Base-by-base conservation (phyloP, 64 coral and sea anemone species). In the Stichodactyla helianthus region DNA sequence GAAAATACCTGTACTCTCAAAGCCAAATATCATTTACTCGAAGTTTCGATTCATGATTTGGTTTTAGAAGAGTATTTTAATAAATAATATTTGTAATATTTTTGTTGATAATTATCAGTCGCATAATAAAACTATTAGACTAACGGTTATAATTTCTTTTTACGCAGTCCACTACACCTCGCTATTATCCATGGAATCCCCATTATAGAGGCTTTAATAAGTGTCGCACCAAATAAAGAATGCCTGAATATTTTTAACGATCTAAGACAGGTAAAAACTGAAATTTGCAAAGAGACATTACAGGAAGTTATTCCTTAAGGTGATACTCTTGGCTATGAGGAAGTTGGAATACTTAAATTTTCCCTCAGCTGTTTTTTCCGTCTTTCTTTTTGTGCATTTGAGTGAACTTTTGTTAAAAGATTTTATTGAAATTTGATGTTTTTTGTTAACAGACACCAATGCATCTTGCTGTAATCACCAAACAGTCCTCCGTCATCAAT, bases 221-320 rank as follows among this genome's bases (percentile, higher is more conserved):
- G 19, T 50, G 57, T 97, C 31, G 91, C 88, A 51, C 94, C 91
- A 10, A 89, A 54, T 20, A 85, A 28, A 58, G 85, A 93, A 88
- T 92, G 79, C 55, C 70, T 97, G 18, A 90, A 97, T 58, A 90
- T 90, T 53, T 90, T 70, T 81, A 97, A 97, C 80, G 20, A 90
- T 14, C 56, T 97, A 12, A 79, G 84, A 90, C 94, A 97, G 91
- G 94, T 97, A 91, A 74, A 25, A 0, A 74, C 19, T 16, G 6
- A 10, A 6, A 27, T 18, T 23, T 17, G 14, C 18, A 60, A 60
- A 60, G 14, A 60, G 18, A 68, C 9, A 22, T 23, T 22, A 68
- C 68, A 74, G 68, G 68, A 74, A 74, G 68, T 74, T 74, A 74
- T 74, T 74, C 4, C 25, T 31, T 26, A 74, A 26, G 4, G 13